Conservation (phyloP, 1,140 invertebrate genomes). For the Dysdera silvatica region DNA sequence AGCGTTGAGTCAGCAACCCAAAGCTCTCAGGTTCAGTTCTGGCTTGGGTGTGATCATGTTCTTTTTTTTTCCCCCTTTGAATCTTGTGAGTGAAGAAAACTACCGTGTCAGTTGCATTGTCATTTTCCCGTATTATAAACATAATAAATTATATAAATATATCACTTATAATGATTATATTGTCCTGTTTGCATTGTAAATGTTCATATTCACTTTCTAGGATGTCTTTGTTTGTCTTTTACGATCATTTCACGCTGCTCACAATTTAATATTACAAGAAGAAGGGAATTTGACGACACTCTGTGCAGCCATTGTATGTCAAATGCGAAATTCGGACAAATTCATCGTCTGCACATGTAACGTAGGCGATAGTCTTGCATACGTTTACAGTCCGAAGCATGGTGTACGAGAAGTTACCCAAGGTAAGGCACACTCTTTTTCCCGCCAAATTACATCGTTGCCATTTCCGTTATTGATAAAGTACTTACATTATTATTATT, state of each 20-base stretch:
- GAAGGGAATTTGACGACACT: conserved; percentile 79
- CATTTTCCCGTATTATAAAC: too few species aligned
- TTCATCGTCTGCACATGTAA: conserved; percentile 83
- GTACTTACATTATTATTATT: not conserved
- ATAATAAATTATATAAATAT: too few species aligned
- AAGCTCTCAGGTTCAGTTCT: too few species aligned
- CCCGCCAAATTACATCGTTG: too few species aligned
- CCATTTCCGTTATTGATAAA: too few species aligned
- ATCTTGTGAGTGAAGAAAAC: too few species aligned
- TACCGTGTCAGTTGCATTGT: too few species aligned
- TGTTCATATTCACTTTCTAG: conserved; percentile 40
- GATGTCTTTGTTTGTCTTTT: conserved; percentile 73
- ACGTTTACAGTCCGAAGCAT: conserved; percentile 69
- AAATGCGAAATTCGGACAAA: conserved; percentile 50
- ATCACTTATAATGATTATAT: not conserved
- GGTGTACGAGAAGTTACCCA: conserved; percentile 65
- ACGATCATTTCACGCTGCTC: conserved; percentile 76
- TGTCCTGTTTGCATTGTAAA: not conserved
- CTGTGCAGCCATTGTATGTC: conserved; percentile 58
- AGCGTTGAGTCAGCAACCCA: too few species aligned
- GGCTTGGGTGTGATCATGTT: too few species aligned
- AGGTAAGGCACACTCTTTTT: conserved; percentile 46
- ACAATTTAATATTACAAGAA: conserved; percentile 75
- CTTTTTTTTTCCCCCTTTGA: too few species aligned
- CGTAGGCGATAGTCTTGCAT: conserved; percentile 81